Evolutionary conservation across 2,797 vertebrate genomes (phyloP).

Genomic region (Centropyge bicolor): DNA sequence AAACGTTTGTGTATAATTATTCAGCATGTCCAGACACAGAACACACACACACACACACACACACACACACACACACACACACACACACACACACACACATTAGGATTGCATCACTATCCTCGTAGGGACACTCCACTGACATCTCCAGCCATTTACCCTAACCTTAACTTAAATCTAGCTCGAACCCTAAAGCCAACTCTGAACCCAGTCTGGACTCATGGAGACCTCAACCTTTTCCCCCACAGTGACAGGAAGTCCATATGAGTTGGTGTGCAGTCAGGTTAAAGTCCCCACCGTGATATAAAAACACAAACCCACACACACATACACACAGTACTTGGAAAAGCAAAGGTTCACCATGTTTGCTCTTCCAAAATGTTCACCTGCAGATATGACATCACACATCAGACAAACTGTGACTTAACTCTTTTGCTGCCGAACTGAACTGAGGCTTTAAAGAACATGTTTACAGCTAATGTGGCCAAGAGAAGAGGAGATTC

Average conservation of each 20-base stretch:
- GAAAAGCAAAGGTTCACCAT: constrained; percentile 75
- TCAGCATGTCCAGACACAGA: constrained; percentile 2
- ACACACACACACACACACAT: neutral
- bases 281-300: too few relatives aligned
- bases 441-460: constrained; percentile 5
- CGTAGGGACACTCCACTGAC: too few relatives aligned
- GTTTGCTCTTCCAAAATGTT: constrained; percentile 63
- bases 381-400: constrained; percentile 49
- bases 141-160: too few relatives aligned
- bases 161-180: too few relatives aligned
- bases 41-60: neutral
- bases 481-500: neutral
- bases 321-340: constrained; percentile 67
- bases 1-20: neutral
- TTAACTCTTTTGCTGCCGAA: constrained; percentile 51
- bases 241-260: too few relatives aligned
- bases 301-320: neutral
- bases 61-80: neutral
- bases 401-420: constrained; percentile 39
- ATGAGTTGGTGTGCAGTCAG: too few relatives aligned
- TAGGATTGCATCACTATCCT: too few relatives aligned
- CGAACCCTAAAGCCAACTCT: too few relatives aligned
- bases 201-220: too few relatives aligned
- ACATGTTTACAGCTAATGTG: constrained; percentile 1
- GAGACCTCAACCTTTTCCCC: too few relatives aligned